Base-by-base conservation (phyloP, 2,888 invertebrate species). In the Drosophila subsilvestris region DNA sequence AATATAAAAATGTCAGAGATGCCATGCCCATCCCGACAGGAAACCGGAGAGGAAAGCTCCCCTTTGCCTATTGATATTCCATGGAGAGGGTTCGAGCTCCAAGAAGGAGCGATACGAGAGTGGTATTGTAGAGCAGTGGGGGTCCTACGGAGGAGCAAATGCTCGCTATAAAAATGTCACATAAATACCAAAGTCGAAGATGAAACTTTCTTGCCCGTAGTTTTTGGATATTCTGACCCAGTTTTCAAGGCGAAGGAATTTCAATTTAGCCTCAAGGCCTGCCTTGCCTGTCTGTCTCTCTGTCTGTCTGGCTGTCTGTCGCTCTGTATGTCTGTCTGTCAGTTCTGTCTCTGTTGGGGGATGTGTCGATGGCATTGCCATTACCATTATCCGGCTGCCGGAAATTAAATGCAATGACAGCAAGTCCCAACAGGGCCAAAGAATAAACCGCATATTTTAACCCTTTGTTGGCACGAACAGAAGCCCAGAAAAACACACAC, bases 361-460 rank as follows among this genome's bases (percentile, higher is more conserved):
- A 72, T 70, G 62, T 72, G 53, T 70, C 68, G 51, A 58, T 63
- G 55, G 60, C 59, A 43, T 25, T 70, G 73, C 62, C 68, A 68
- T 71, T 71, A 49, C 78, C 79, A 85, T 82, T 76, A 85, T 74
- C 55, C 63, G 68, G 62, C 63, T 56, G 60, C 73, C 83, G 83
- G 83, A 84, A 84, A 84, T 84, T 88, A 84, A 84, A 83, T 74
- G 75, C 86, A 86, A 86, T 83, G 88, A 79, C 82, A 79, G 68
- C 83, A 63, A 66, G 79, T 63, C 78, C 78, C 84, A 74, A 37
- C 37, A n/a, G 37, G 37, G 75, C 73, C 83, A 67, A 75, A 65
- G 56, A 59, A 50, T 42, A 56, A 59, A 61, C 57, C 76, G 74
- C 76, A 78, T 60, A 72, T 66, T 79, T 71, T 56, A 83, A 78